Evolutionary conservation across 2,113 vertebrate genomes (phyloP), one percentile per base, ranked within the genome.

Genomic region (Dunckerocampus dactyliophorus): DNA sequence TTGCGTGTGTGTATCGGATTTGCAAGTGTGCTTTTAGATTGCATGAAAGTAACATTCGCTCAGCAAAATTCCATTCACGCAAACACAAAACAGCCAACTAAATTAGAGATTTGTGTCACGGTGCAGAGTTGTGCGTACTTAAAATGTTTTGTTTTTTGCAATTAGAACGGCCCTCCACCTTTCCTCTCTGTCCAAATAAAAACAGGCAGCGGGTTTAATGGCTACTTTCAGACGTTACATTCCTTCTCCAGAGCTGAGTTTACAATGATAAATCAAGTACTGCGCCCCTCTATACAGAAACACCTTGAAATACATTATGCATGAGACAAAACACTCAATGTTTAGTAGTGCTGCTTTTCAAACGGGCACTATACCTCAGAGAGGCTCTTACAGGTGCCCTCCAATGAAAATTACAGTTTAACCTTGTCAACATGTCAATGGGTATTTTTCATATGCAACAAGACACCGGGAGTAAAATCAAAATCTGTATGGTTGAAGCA

Each of bases 261-360:
- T 37, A 55, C n/a, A 3, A 59, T 46, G 39, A 24, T 46, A 24
- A 59, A 59, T 45, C 39, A 46, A 21, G 15, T 46, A 11, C 14
- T 45, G 56, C 11, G 21, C 20, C 11, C 21, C 56, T 24, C 56
- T 24, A 21, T 17, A 47, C 22, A 28, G 20, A 22, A 54, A 48
- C 28, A 55, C 46, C 47, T 34, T 56, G 37, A 47, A 57, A 57
- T 65, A 16, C 52, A 65, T 65, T 55, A 55, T 55, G 53, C 17
- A 55, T 55, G 53, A 34, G 53, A 37, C 28, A 28, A 37, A 49
- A 48, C 46, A 57, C 55, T 47, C 34, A 24, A 39, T 57, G 47
- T 65, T 65, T 55, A 65, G 52, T 56, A 47, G 52, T 34, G 19
- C 62, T 16, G 28, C 45, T 54, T 59, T 59, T 59, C 56, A 17